phyloP scores from a whole-genome alignment of 2,113 vertebrate genomes.

The Pholis gunnellus region DNA sequence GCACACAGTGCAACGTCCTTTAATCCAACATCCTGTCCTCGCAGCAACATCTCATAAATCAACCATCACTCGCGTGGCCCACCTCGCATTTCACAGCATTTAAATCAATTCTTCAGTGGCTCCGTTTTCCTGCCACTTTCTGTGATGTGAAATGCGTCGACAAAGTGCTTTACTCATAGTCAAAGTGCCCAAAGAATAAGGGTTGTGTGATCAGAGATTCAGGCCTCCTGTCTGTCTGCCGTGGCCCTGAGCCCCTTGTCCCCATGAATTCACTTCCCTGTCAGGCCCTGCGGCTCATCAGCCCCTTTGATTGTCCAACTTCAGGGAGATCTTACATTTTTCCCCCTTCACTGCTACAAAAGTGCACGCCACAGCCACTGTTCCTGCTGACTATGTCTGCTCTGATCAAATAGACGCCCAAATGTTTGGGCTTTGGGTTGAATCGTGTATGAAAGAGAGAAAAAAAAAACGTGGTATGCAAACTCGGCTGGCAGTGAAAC shows the following conservation, averaged over 20 bases:
- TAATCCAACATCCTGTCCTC: conserved; percentile 27
- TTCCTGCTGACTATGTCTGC: conserved; percentile 44
- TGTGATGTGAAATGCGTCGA: conserved; percentile 51
- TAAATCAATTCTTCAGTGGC: conserved; percentile 47
- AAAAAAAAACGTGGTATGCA: not conserved
- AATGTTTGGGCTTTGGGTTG: conserved; percentile 24
- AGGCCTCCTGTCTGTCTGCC: conserved; percentile 42
- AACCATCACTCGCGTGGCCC: conserved; percentile 46
- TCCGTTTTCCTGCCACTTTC: conserved; percentile 40
- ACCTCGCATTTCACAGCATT: conserved; percentile 54
- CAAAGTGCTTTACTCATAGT: conserved; percentile 49
- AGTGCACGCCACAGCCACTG: not conserved
- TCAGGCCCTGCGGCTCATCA: conserved; percentile 54
- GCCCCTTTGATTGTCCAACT: conserved; percentile 63
- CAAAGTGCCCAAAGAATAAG: conserved; percentile 48
- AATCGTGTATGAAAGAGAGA: conserved; percentile 1
- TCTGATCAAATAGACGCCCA: conserved; percentile 38
- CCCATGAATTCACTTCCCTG: conserved; percentile 55
- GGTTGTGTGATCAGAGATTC: conserved; percentile 60
- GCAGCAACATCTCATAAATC: conserved; percentile 47
- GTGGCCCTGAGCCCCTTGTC: conserved; percentile 43
- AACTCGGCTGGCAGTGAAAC: not conserved
- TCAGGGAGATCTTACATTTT: conserved; percentile 50
- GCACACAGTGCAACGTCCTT: not conserved
- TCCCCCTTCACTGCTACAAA: conserved; percentile 27